These are phyloP conservation scores for Cetonia aurata DNA, from an alignment of 2,888 invertebrate genomes.

Conservation along the genomic window DNA sequence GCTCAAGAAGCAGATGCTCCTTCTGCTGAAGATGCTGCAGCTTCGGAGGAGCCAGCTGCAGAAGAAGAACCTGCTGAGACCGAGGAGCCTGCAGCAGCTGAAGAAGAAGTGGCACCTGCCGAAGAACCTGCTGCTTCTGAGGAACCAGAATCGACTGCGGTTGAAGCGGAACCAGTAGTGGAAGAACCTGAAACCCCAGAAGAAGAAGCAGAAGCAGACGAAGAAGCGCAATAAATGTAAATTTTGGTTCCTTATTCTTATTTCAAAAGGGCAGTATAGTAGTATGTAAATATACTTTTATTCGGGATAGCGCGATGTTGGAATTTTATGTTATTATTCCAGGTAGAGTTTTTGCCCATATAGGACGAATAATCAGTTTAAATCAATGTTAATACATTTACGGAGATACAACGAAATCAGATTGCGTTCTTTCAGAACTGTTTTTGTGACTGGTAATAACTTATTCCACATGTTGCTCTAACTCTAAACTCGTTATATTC, in stretches of 20 bases:
- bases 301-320: too few species aligned
- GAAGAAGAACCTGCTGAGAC: conserved; percentile 63
- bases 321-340: too few species aligned
- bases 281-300: too few species aligned
- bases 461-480: too few species aligned
- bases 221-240: conserved; percentile 62
- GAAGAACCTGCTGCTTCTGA: conserved; percentile 41
- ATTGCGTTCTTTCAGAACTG: too few species aligned
- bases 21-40: conserved; percentile 44
- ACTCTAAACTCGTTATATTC: too few species aligned
- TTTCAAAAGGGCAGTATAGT: conserved; percentile 7
- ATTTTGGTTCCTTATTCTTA: conserved; percentile 19
- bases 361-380: too few species aligned
- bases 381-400: too few species aligned
- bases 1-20: conserved; percentile 54
- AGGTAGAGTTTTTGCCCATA: too few species aligned
- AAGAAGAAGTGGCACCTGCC: conserved; percentile 45
- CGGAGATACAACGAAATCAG: too few species aligned
- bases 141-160: conserved; percentile 62
- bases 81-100: conserved; percentile 63
- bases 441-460: too few species aligned
- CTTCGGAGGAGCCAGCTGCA: conserved; percentile 47
- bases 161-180: conserved; percentile 66
- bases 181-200: conserved; percentile 69
- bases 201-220: conserved; percentile 66